Base-by-base conservation (phyloP, 2,797 vertebrate species). In the Mormyrops attenuatus region DNA sequence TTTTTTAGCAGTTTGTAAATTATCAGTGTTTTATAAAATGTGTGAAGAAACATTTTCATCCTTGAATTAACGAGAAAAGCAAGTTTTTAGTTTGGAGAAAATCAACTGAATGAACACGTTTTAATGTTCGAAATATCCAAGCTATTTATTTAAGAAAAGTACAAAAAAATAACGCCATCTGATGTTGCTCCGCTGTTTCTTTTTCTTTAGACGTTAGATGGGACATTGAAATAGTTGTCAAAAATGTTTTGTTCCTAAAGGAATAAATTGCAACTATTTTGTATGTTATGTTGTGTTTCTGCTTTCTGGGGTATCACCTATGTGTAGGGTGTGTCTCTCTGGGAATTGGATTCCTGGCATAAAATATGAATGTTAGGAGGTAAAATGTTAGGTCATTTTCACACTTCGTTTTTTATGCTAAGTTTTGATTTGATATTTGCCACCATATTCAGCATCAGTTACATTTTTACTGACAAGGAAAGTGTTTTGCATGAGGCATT, bases 251-350 rank as follows among this genome's bases (percentile, higher is more conserved):
- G 93, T 95, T 94, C 94, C 93, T 89, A 91, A 94, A 94, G 93
- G 93, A 96, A 94, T 95, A 95, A 96, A 96, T 93, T 93, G 94
- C 95, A 95, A 93, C 93, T 96, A 95, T 96, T 96, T 96, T 96
- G 92, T 96, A 95, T 94, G 93, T 92, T 95, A 95, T 90, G 13
- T 87, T 44, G 88, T 69, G 55, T 89, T 5, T 84, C 80, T 84
- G n/a, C 8, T 82, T 82, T 82, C 77, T 69, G 26, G 26, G 63
- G 26, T 41, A 20, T 41, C 69, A 50, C 66, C 47, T 77, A 41
- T 77, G 15, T 6, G 6, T 17, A 73, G 34, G 66, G 15, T 7
- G 5, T 41, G 5, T 38, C 1, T 77, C 66, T 73, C 69, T 30
- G 69, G 34, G 5, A 77, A 41, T 9, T 30, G 34, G 30, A 17